phyloP scores from a whole-genome alignment of 2,113 vertebrate genomes.

The Rhagologus leucostigma region DNA sequence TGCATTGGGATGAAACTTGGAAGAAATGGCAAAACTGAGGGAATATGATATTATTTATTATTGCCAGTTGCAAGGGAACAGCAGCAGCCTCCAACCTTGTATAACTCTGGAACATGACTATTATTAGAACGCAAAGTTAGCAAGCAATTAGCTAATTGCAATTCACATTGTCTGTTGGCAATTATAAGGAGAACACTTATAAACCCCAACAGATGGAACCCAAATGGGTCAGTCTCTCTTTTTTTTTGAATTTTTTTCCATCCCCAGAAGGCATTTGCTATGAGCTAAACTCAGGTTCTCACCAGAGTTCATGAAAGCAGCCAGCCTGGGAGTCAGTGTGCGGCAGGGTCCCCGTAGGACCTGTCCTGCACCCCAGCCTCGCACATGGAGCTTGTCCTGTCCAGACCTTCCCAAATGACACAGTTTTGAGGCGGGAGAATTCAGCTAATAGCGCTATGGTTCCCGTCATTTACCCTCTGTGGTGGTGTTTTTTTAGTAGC shows the following conservation, averaged over 20 bases:
- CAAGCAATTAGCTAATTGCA: slow-evolving; percentile 66
- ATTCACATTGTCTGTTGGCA: slow-evolving; percentile 58
- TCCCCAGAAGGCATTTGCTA: background rate
- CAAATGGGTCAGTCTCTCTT: background rate
- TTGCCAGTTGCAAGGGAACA: slow-evolving; percentile 60
- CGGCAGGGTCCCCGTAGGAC: background rate
- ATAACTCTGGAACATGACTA: slow-evolving; percentile 57
- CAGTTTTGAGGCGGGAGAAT: background rate
- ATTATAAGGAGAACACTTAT: slow-evolving; percentile 33
- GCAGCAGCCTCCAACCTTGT: slow-evolving; percentile 63
- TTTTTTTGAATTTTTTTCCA: background rate
- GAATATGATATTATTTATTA: slow-evolving; percentile 50
- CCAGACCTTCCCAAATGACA: background rate
- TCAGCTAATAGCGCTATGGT: background rate
- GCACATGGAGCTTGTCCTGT: background rate
- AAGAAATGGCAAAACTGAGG: slow-evolving; percentile 33
- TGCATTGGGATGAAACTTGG: slow-evolving; percentile 47
- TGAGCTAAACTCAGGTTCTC: background rate
- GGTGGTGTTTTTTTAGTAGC: background rate
- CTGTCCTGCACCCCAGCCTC: background rate
- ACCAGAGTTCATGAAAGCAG: background rate
- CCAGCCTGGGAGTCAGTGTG: background rate
- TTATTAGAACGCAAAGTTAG: slow-evolving; percentile 66
- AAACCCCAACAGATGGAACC: slow-evolving; percentile 46
- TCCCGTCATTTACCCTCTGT: background rate